phyloP scores from a whole-genome alignment of 2,113 vertebrate genomes.

The Mesitornis unicolor region DNA sequence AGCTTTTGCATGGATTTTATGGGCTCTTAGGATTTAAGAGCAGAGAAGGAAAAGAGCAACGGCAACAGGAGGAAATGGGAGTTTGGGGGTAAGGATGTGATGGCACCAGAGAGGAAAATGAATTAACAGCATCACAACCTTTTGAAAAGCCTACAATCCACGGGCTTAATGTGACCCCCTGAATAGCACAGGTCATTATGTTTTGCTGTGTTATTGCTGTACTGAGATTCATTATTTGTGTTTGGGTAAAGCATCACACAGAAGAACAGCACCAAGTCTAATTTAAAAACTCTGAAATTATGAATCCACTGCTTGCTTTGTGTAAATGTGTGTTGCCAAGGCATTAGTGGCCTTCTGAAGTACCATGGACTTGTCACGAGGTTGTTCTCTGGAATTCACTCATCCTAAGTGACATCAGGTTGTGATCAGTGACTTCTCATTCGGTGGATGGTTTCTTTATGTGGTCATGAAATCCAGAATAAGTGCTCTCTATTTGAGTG shows the following conservation, averaged over 20 bases:
- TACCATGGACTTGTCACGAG: neutral
- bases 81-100: neutral
- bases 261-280: neutral
- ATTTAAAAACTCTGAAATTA: neutral
- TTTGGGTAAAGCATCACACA: neutral
- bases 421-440: neutral
- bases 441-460: neutral
- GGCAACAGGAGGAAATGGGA: neutral
- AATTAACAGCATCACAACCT: neutral
- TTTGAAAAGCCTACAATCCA: neutral
- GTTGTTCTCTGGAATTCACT: neutral
- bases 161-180: neutral
- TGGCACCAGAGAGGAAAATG: neutral
- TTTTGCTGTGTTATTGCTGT: neutral
- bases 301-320: neutral
- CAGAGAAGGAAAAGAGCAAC: neutral
- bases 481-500: neutral
- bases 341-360: neutral
- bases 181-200: neutral
- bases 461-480: neutral
- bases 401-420: neutral
- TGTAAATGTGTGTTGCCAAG: no score
- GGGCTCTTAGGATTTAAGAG: neutral
- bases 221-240: neutral
- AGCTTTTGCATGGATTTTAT: neutral